Percentiles rank a stretch among this genome's conserved stretches.
These are phyloP conservation scores for Drosophila willistoni DNA, from an alignment of 1,140 invertebrate genomes.

Conservation along the genomic window DNA sequence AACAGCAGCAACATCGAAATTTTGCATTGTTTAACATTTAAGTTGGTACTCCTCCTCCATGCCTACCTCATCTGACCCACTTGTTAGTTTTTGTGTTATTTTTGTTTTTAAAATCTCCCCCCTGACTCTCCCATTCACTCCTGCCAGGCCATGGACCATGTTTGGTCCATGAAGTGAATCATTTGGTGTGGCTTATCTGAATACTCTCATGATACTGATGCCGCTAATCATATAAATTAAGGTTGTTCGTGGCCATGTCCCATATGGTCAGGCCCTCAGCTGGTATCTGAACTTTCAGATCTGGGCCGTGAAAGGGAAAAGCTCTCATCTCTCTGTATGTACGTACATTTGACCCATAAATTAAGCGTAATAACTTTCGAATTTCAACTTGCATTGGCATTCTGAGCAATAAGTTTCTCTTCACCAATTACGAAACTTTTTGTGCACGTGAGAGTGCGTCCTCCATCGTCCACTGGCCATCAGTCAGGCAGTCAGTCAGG, in stretches of 20 bases:
- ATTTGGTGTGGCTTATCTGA: slow-evolving; percentile 65
- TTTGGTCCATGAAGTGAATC: slow-evolving; percentile 51
- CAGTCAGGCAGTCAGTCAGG: slow-evolving; percentile 3
- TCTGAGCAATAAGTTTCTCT: slow-evolving; percentile 59
- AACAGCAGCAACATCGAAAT: slow-evolving; percentile 41
- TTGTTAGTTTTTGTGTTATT: slow-evolving; percentile 31
- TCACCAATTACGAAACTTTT: slow-evolving; percentile 66
- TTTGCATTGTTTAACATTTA: slow-evolving; percentile 66
- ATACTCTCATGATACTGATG: slow-evolving; percentile 35
- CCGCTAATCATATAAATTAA: slow-evolving; percentile 78
- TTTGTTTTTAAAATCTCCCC: slow-evolving; percentile 39
- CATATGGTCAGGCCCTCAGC: slow-evolving; percentile 29
- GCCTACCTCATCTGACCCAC: slow-evolving; percentile 36
- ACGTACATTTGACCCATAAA: slow-evolving; percentile 78
- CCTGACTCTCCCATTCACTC: slow-evolving; percentile 35
- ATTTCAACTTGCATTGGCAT: slow-evolving; percentile 67
- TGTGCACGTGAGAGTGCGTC: slow-evolving; percentile 15
- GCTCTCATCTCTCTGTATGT: slow-evolving; percentile 45
- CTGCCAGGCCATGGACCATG: neutral
- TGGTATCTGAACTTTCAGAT: slow-evolving; percentile 74
- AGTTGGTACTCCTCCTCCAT: slow-evolving; percentile 23
- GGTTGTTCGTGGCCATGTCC: slow-evolving; percentile 50
- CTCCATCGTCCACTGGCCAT: neutral
- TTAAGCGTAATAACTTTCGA: slow-evolving; percentile 80
- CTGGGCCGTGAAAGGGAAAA: slow-evolving; percentile 66